Conservation (phyloP, 2,113 vertebrate genomes). For the Rhadina sibilatrix region DNA sequence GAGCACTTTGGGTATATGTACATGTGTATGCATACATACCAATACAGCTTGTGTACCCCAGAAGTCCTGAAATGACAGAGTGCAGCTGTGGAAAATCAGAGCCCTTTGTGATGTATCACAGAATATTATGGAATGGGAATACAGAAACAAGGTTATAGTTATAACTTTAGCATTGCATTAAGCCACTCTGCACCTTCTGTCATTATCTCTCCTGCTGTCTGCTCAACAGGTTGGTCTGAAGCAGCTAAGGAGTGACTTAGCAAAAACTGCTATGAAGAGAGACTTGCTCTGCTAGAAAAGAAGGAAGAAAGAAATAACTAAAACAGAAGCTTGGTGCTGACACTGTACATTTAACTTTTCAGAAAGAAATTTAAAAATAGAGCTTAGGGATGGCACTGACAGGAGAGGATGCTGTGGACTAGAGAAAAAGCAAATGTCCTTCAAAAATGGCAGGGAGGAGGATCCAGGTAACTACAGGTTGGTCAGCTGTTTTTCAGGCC, state of each 20-base stretch:
- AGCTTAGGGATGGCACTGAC: not conserved
- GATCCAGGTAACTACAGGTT: no score
- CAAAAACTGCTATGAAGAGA: not conserved
- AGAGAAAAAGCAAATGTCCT: not conserved
- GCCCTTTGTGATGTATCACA: not conserved
- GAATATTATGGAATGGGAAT: not conserved
- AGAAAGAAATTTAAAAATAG: not conserved
- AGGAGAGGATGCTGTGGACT: not conserved
- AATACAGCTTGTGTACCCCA: not conserved
- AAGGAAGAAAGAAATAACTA: not conserved
- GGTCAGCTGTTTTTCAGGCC: not conserved
- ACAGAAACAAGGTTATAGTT: not conserved
- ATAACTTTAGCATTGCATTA: not conserved
- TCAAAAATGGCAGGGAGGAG: not conserved
- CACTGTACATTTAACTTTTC: not conserved
- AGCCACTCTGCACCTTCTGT: not conserved
- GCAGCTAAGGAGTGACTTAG: not conserved
- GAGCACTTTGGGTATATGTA: not conserved
- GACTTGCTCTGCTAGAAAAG: not conserved
- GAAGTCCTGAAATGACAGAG: not conserved
- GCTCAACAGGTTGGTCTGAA: not conserved
- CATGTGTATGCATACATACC: no score
- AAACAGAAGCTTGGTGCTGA: not conserved
- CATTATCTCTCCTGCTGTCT: not conserved
- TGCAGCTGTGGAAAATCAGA: not conserved